Conservation (phyloP, 2,888 invertebrate genomes). For the Trichopria drosophilae region DNA sequence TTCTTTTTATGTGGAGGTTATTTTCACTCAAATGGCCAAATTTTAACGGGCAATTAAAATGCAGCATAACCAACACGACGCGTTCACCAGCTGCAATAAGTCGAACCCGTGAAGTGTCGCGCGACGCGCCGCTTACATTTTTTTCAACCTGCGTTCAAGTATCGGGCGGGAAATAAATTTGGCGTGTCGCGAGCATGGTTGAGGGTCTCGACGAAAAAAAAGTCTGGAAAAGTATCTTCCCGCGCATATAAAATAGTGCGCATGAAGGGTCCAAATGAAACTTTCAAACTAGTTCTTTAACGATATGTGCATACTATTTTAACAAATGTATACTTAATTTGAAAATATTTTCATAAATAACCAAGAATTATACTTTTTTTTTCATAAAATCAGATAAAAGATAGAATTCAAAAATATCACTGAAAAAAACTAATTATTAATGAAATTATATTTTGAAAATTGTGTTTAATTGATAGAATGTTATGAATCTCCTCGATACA, state of each 20-base stretch:
- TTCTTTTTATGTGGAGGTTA: background rate
- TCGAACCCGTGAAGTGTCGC: constrained; percentile 29
- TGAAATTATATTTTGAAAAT: too few relatives aligned
- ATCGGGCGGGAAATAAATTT: constrained; percentile 47
- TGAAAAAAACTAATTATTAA: background rate
- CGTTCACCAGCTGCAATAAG: constrained; percentile 15
- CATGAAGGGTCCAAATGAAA: too few relatives aligned
- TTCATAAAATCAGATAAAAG: too few relatives aligned
- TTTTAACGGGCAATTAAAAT: constrained; percentile 42
- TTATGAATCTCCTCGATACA: too few relatives aligned
- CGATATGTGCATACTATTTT: too few relatives aligned
- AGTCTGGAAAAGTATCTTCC: constrained; percentile 25
- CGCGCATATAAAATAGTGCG: background rate
- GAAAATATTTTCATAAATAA: too few relatives aligned
- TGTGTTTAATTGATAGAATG: too few relatives aligned
- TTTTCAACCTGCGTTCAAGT: too few relatives aligned
- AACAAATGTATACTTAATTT: too few relatives aligned
- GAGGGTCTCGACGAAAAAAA: constrained; percentile 44
- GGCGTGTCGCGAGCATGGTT: constrained; percentile 40
- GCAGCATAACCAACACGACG: constrained; percentile 36
- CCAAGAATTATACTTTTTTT: too few relatives aligned
- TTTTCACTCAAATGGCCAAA: constrained; percentile 26
- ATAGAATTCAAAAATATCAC: background rate
- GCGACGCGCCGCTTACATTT: too few relatives aligned
- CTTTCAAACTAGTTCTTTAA: too few relatives aligned